phyloP scores from a whole-genome alignment of 2,113 vertebrate species.

The Alethe castanea region DNA sequence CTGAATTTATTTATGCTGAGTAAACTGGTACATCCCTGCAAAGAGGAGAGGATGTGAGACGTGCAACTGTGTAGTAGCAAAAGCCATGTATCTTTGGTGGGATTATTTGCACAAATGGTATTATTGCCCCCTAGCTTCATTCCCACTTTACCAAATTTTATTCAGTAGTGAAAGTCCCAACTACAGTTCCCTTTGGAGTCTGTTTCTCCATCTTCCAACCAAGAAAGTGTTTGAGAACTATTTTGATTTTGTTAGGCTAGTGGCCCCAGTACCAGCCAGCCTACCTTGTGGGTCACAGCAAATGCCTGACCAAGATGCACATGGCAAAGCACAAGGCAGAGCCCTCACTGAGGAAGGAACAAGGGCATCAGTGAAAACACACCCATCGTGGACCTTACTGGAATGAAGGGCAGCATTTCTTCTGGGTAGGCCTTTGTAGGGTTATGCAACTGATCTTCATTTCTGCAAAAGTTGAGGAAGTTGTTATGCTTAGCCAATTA shows the following conservation, averaged over 20 bases:
- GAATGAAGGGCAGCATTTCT: not conserved
- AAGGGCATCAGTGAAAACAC: not conserved
- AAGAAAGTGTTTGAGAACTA: not conserved
- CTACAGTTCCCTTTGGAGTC: not conserved
- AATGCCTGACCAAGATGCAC: not conserved
- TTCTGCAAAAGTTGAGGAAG: not conserved
- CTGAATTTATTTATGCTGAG: not conserved
- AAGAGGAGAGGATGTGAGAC: not conserved
- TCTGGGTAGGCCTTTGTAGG: not conserved
- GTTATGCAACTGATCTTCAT: not conserved
- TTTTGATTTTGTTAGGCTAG: not conserved
- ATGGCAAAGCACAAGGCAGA: not conserved
- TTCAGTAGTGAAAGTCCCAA: not conserved
- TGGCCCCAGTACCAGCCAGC: not conserved
- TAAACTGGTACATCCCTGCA: not conserved
- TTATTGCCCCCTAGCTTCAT: rapidly evolving
- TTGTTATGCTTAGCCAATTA: not conserved
- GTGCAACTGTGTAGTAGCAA: not conserved
- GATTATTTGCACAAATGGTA: not conserved
- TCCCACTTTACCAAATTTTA: not conserved
- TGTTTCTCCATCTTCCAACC: not conserved
- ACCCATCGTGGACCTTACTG: not conserved
- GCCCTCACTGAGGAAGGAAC: not conserved
- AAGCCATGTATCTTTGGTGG: not conserved
- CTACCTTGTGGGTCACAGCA: not conserved